Evolutionary conservation across 92 coral and sea anemone genomes (phyloP), one percentile per base, ranked within the genome.

Genomic region (Montipora capitata): DNA sequence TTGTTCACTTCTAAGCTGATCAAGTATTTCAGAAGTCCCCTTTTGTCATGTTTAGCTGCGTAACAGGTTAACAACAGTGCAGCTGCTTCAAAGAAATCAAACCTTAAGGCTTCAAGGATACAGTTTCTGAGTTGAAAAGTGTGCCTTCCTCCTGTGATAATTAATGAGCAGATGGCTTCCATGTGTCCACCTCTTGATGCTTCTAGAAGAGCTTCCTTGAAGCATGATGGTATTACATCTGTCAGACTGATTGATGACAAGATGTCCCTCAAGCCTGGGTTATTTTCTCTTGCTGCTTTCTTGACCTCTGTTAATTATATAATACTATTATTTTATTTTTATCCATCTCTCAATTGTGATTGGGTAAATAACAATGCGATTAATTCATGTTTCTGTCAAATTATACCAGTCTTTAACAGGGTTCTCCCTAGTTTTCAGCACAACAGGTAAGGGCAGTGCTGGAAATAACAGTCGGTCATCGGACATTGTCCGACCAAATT

Each of bases 21-120:
- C 78, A 98, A 70, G 66, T 88, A 92, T 71, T 87, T 93, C 59
- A 98, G 79, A 84, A 96, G 70, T 76, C 79, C 77, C 40, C 75
- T 79, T 16, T 90, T 67, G 54, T 86, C 95, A 7, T 86, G 73
- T 54, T 94, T 83, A 14, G 99, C 95, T 0, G 95, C 98, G 92
- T 88, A 96, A 35, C 98, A 98, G 20, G 94, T 76, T 62, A 98
- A 80, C 68, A 98, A 75, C 85, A 98, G 91, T 48, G 98, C 94
- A 5, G 94, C 82, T 42, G 96, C 96, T 76, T 92, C 84, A 63
- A 78, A 87, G 78, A 74, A 92, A 48, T 89, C 59, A 56, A 93
- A 91, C 68, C 75, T 68, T 9, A 96, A 27, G 7, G 99, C 89
- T 65, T 92, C 87, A 51, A 69, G 57, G 40, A 96, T 85, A 71